A percentile compares a stretch with the other conserved stretches of the same genome.
Conservation (phyloP, 2,113 vertebrate species). For the Gnathochromis pfefferi region DNA sequence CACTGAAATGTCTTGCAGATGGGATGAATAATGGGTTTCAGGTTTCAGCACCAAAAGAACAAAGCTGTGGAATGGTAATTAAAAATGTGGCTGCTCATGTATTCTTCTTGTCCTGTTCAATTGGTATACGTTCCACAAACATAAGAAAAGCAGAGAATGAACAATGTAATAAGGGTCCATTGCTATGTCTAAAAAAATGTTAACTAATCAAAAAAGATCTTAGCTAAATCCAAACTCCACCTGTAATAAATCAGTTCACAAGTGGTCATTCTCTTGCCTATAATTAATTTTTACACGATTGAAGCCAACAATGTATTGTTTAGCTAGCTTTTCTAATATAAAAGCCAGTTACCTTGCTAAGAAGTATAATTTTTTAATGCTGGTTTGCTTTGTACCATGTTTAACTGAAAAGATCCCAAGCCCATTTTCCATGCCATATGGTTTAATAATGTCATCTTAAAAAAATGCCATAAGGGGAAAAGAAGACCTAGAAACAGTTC, state of each 20-base stretch:
- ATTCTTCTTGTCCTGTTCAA: neutral
- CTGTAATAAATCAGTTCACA: neutral
- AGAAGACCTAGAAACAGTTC: neutral
- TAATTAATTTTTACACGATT: neutral
- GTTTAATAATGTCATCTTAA: neutral
- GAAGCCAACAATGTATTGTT: neutral
- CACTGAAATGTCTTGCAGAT: slow-evolving; percentile 1
- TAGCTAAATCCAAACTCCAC: neutral
- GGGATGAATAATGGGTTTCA: slow-evolving; percentile 32
- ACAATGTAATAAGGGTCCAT: neutral
- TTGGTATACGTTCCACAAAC: neutral
- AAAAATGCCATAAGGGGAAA: neutral
- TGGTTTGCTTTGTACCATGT: fast-evolving
- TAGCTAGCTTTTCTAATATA: neutral
- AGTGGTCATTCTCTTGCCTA: neutral
- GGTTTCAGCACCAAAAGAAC: neutral
- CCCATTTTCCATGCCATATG: neutral
- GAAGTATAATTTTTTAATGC: neutral
- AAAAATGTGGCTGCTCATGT: neutral
- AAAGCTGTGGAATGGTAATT: neutral
- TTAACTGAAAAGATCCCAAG: neutral
- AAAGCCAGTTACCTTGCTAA: neutral
- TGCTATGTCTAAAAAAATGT: neutral
- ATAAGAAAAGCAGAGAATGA: neutral
- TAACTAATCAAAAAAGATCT: neutral